These are phyloP conservation scores for Hemiscyllium ocellatum DNA, from an alignment of 2,113 vertebrate species.

Conservation along the genomic window DNA sequence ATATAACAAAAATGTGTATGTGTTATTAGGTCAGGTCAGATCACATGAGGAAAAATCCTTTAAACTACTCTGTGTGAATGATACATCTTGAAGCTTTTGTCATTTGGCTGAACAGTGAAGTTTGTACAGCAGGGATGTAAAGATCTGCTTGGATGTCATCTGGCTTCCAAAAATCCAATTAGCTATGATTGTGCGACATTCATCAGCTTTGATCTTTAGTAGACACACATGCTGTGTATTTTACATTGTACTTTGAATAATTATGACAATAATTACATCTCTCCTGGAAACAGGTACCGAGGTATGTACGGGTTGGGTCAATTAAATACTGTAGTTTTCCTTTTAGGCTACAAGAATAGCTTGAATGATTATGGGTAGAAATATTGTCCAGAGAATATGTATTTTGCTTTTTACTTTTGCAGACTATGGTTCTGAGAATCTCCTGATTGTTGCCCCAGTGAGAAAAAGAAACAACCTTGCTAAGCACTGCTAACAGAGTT, in stretches of 20 bases:
- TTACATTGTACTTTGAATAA: constrained; percentile 5
- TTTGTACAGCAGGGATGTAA: background rate
- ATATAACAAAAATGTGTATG: background rate
- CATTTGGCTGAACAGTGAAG: background rate
- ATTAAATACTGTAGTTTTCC: constrained; percentile 10
- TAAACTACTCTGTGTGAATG: background rate
- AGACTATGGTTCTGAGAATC: background rate
- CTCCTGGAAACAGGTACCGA: background rate
- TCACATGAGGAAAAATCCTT: background rate
- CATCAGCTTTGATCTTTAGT: background rate
- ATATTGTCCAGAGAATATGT: background rate
- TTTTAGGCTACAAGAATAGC: background rate
- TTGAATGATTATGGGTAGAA: background rate
- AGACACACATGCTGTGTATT: background rate
- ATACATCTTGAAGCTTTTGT: background rate
- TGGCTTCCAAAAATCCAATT: constrained; percentile 38
- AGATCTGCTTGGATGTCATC: constrained; percentile 36
- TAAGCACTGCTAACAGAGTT: background rate
- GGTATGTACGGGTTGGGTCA: background rate
- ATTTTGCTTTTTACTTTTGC: background rate
- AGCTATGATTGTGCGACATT: background rate
- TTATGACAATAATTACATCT: constrained; percentile 10
- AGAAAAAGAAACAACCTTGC: background rate
- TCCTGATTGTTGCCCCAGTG: background rate
- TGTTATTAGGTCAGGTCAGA: background rate